A percentile compares a stretch with the other conserved stretches of the same genome.
phyloP scores from a whole-genome alignment of 2,113 vertebrate species.

The Miniopterus natalensis region DNA sequence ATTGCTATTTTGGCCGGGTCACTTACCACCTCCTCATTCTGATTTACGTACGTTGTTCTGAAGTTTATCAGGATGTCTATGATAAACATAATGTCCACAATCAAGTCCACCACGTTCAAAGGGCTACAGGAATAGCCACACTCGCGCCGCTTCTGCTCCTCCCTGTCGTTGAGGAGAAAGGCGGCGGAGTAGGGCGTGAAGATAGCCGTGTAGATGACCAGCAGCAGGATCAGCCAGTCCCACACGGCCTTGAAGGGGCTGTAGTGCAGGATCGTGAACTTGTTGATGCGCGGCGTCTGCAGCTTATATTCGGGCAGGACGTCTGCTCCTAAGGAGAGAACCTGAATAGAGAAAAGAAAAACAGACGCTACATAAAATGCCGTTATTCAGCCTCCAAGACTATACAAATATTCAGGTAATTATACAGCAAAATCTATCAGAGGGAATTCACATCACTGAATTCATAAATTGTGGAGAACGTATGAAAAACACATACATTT shows the following conservation, averaged over 20 bases:
- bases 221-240: slow-evolving; percentile 98
- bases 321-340: slow-evolving; percentile 97
- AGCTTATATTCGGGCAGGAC: slow-evolving; percentile 99
- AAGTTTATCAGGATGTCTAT: slow-evolving; percentile 99
- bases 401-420: slow-evolving; percentile 11
- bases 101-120: slow-evolving; percentile 97
- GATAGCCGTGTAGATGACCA: slow-evolving; percentile 99
- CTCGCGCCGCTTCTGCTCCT: slow-evolving; percentile 95
- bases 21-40: slow-evolving; percentile 99
- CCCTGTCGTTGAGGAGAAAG: slow-evolving; percentile 97
- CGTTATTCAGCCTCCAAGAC: not conserved
- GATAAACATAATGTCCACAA: slow-evolving; percentile 99
- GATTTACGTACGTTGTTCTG: slow-evolving; percentile 98
- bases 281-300: slow-evolving; percentile 98
- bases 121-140: slow-evolving; percentile 99
- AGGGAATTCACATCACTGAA: not conserved
- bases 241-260: slow-evolving; percentile 99
- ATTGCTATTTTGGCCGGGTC: slow-evolving; percentile 98
- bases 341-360: slow-evolving; percentile 86
- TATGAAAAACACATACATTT: slow-evolving; percentile 18
- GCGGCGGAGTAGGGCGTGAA: slow-evolving; percentile 99
- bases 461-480: not conserved
- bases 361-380: not conserved
- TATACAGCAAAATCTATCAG: not conserved
- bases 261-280: slow-evolving; percentile 99